Evolutionary conservation across 1,140 invertebrate genomes (phyloP).

Genomic region (Aphidius gifuensis): DNA sequence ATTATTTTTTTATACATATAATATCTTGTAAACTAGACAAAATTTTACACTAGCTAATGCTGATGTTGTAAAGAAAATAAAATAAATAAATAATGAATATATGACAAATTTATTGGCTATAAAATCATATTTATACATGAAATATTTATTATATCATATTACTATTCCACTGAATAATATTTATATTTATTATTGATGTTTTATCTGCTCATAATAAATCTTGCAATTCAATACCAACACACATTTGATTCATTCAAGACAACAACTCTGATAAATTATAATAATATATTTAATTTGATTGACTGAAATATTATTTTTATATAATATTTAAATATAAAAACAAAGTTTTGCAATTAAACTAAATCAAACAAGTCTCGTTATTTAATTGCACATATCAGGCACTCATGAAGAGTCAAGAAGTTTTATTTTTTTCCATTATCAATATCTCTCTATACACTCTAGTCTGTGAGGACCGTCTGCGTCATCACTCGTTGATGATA

Average conservation of each 20-base stretch:
- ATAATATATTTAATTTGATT: conserved; percentile 19
- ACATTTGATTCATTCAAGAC: too few relatives aligned
- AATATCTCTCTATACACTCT: too few relatives aligned
- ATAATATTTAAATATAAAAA: neutral
- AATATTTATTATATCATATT: conserved; percentile 49
- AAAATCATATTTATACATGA: conserved; percentile 33
- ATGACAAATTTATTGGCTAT: conserved; percentile 43
- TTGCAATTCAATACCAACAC: conserved; percentile 32
- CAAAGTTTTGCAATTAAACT: neutral
- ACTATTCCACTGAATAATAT: conserved; percentile 36
- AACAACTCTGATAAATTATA: too few relatives aligned
- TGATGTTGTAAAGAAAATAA: too few relatives aligned
- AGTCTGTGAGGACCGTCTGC: too few relatives aligned
- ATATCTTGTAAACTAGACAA: neutral
- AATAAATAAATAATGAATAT: conserved; percentile 27
- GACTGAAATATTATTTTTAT: neutral
- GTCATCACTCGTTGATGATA: too few relatives aligned
- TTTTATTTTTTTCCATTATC: conserved; percentile 5
- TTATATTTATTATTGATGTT: conserved; percentile 46
- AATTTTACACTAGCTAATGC: too few relatives aligned
- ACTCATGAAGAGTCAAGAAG: conserved; percentile 15
- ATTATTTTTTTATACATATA: conserved; percentile 6
- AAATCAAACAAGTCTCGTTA: conserved; percentile 9
- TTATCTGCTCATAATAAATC: conserved; percentile 34
- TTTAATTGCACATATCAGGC: conserved; percentile 29